Base-by-base conservation (phyloP, 2,797 vertebrate species). In the Odontamblyopus lacepedii region DNA sequence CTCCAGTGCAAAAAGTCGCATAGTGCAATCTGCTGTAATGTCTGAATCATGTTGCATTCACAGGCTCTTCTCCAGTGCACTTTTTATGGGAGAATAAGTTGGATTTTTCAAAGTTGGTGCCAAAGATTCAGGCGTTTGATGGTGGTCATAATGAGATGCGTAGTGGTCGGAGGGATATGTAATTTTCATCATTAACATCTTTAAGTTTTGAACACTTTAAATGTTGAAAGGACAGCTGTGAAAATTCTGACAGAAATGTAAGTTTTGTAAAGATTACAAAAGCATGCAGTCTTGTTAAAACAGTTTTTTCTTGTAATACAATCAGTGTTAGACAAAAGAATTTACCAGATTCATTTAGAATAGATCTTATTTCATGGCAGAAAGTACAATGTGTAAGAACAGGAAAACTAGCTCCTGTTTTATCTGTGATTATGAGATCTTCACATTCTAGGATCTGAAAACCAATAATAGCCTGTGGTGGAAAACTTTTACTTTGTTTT, bases 11-110 rank as follows among this genome's bases (percentile, higher is more conserved):
- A 77, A 61, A 70, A 69, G 79, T 35, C 66, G 71, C 71, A 82
- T 88, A 83, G 79, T 83, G 87, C 87, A 91, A 91, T 90, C 82
- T 78, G 63, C 67, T 85, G 88, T 82, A 89, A 91, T 83, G 76
- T 82, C 63, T 81, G 70, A 81, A 84, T 79, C 79, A 80, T 85
- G 65, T 86, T 85, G 57, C 81, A 81, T 85, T 86, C 83, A 74
- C 73, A 80, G 80, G 63, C 76, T 81, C 75, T 68, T 60, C 76
- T 55, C 74, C 60, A 60, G 75, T 79, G 81, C 74, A 67, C 67
- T 78, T 85, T 77, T 81, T 75, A 78, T 78, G 78, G 71, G 26
- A 66, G 68, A 86, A 82, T 80, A 83, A 83, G 80, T 76, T 74
- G 76, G 71, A 88, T 72, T 86, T 48, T 79, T 48, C 16, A 77